phyloP scores from a whole-genome alignment of 1,140 invertebrate genomes.

The Anagrus nilaparvatae region DNA sequence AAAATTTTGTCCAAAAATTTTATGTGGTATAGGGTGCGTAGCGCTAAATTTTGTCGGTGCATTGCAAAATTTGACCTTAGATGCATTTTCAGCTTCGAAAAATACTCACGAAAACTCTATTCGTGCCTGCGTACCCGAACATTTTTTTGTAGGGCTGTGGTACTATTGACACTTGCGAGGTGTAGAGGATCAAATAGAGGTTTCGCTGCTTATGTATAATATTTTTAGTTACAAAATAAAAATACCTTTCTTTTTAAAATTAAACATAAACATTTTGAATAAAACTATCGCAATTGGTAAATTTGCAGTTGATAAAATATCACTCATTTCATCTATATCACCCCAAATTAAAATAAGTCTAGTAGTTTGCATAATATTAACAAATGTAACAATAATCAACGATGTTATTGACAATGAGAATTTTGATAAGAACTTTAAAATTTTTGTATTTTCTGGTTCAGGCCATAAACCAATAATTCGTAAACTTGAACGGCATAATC shows the following conservation, averaged over 20 bases:
- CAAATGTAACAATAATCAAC: slow-evolving; percentile 3
- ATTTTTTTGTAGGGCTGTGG: no score
- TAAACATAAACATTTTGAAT: slow-evolving; percentile 10
- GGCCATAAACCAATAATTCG: slow-evolving; percentile 10
- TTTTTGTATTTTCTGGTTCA: background rate
- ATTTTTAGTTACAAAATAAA: background rate
- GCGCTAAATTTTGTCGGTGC: no score
- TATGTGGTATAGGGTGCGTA: no score
- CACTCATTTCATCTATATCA: slow-evolving; percentile 7
- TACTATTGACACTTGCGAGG: no score
- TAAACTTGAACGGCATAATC: slow-evolving; percentile 2
- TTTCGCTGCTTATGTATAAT: no score
- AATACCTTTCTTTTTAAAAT: slow-evolving; percentile 11
- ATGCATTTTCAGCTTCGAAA: no score
- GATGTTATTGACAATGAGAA: slow-evolving; percentile 1
- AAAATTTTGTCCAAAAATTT: no score
- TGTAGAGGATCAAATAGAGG: no score
- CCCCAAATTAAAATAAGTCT: slow-evolving; percentile 13
- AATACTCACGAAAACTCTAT: no score
- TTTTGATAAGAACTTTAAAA: background rate
- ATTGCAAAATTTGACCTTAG: no score
- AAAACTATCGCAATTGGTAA: slow-evolving; percentile 9
- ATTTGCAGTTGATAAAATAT: slow-evolving; percentile 14
- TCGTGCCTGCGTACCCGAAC: no score
- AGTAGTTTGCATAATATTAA: slow-evolving; percentile 6